A percentile compares a stretch with the other conserved stretches of the same genome.
Conservation (phyloP, 2,113 vertebrate genomes). For the Passer montanus region DNA sequence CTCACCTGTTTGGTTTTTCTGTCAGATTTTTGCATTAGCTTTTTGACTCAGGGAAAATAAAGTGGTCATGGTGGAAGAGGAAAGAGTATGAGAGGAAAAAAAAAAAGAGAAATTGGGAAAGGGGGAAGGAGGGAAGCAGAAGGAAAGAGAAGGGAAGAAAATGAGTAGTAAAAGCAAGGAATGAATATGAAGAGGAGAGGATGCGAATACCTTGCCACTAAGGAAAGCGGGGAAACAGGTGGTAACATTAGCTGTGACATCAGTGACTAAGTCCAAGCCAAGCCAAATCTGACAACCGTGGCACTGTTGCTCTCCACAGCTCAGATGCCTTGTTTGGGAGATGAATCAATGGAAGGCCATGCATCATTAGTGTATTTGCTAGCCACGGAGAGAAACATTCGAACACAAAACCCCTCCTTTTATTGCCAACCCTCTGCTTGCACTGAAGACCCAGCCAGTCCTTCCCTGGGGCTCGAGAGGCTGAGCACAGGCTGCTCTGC, state of each 20-base stretch:
- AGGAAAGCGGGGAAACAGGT: neutral
- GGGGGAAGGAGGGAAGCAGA: neutral
- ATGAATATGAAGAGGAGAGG: neutral
- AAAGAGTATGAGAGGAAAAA: neutral
- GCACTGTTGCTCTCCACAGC: neutral
- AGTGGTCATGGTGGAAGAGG: neutral
- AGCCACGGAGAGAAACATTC: neutral
- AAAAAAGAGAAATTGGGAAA: neutral
- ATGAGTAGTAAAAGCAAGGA: neutral
- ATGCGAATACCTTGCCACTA: neutral
- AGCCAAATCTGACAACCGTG: neutral
- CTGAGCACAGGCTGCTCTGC: fast-evolving
- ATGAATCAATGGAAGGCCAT: neutral
- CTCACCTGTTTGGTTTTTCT: neutral
- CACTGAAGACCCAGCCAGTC: neutral
- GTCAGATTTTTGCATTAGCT: neutral
- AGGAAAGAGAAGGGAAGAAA: neutral
- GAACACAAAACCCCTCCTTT: neutral
- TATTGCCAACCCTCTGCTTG: neutral
- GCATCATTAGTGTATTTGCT: neutral
- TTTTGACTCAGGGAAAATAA: neutral
- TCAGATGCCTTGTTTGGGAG: neutral
- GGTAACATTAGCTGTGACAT: neutral
- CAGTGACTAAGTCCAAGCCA: neutral
- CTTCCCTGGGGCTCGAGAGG: neutral